Evolutionary conservation across 1,140 invertebrate species (phyloP).

Genomic region (Steinernema feltiae): DNA sequence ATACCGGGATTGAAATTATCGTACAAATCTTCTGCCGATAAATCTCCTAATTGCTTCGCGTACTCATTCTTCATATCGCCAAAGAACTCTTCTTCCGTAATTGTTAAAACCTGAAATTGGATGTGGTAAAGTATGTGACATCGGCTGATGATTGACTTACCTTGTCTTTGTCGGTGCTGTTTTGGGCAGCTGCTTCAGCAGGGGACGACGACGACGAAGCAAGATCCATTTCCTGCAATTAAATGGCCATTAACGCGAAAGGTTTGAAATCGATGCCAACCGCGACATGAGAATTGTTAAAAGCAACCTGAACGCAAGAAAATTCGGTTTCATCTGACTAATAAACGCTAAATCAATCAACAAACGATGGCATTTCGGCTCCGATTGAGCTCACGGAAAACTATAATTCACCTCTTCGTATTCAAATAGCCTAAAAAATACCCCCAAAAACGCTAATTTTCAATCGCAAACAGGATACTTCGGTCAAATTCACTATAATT

Average conservation of each 20-base stretch:
- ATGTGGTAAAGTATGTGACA: not conserved
- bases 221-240: not conserved
- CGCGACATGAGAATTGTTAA: too few species aligned
- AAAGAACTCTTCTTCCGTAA: conserved; percentile 44
- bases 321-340: too few species aligned
- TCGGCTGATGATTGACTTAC: not conserved
- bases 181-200: not conserved
- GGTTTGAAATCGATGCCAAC: too few species aligned
- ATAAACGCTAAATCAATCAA: too few species aligned
- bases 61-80: conserved; percentile 44
- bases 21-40: conserved; percentile 38
- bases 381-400: too few species aligned
- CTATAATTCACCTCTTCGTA: too few species aligned
- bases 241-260: not conserved
- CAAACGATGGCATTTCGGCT: too few species aligned
- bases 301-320: too few species aligned
- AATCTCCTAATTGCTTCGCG: conserved; percentile 25
- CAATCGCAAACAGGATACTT: too few species aligned
- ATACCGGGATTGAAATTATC: conserved; percentile 50
- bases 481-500: too few species aligned
- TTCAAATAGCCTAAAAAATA: too few species aligned
- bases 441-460: too few species aligned
- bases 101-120: conserved; percentile 32
- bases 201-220: not conserved
- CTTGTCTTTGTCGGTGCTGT: conserved; percentile 9